Evolutionary conservation across 1,140 invertebrate genomes (phyloP).

Genomic region (Drosophila lacteicornis): DNA sequence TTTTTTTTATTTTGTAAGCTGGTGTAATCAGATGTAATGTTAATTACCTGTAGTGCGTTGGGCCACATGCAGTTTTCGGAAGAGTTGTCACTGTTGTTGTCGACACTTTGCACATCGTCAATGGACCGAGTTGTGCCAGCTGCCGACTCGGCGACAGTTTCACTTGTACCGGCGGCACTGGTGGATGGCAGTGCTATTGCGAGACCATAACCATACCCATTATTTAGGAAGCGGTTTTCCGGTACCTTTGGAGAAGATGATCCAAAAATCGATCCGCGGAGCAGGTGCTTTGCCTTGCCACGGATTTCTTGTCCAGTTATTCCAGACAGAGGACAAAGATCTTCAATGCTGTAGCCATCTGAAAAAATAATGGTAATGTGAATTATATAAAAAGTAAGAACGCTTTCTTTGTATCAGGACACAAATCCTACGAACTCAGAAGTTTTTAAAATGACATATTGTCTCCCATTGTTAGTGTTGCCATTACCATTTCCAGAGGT

Average conservation of each 20-base stretch:
- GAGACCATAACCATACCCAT: conserved; percentile 39
- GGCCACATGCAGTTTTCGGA: conserved; percentile 83
- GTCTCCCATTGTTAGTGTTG: too few species aligned
- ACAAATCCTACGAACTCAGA: too few species aligned
- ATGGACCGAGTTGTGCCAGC: conserved; percentile 9
- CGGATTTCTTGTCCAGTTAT: conserved; percentile 53
- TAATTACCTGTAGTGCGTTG: conserved; percentile 81
- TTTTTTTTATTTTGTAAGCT: too few species aligned
- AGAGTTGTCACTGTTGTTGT: conserved; percentile 46
- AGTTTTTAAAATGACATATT: too few species aligned
- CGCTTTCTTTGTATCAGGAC: too few species aligned
- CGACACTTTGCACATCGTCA: conserved; percentile 13
- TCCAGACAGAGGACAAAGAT: conserved; percentile 67
- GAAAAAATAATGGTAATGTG: not conserved
- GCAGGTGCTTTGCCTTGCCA: conserved; percentile 68
- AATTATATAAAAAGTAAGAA: conserved; percentile 13
- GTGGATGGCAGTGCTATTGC: conserved; percentile 26
- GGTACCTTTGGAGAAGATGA: conserved; percentile 58
- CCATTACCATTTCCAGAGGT: too few species aligned
- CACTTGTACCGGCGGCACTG: conserved; percentile 13
- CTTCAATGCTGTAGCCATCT: conserved; percentile 82
- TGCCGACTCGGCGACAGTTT: conserved; percentile 24
- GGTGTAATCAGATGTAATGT: not conserved
- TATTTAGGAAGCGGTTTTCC: conserved; percentile 62
- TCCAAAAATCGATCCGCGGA: conserved; percentile 77